Evolutionary conservation across 2,113 vertebrate species (phyloP), one percentile per base, ranked within the genome.

Genomic region (Neotoma lepida): DNA sequence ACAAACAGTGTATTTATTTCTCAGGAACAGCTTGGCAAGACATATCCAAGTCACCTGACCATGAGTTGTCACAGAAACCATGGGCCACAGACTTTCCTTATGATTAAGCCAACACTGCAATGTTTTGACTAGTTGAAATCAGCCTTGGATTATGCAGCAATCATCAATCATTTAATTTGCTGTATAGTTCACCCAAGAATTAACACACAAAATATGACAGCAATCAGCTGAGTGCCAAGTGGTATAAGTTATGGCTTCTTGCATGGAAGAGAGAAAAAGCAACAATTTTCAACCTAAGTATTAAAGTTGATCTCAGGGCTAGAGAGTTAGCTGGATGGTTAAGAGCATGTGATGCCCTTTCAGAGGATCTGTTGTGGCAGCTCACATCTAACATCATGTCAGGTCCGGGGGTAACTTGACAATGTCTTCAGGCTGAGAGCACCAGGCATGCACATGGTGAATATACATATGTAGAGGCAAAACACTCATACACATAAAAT

Each of bases 1-100:
- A 97, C 93, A 96, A 97, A 94, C 41, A 86, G 51, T 77, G 58
- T 17, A 30, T 96, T 97, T 98, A 90, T 97, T 97, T 91, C 91
- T 97, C 22, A 70, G 93, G 76, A 97, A 95, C 91, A 70, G 56
- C 71, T 93, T 96, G 82, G 64, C 97, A 97, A 80, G 97, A 97
- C 51, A 20, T 91, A 77, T 94, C 92, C 93, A 94, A 84, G 91
- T 97, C 91, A 64, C 58, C 77, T 95, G 96, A 97, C 94, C 90
- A 88, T 70, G 2, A 74, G 94, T 80, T 96, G 56, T 96, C 91
- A 88, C 88, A 96, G 93, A 97, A 96, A 94, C 94, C 74, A 87
- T 51, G 44, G 89, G 68, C 74, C 84, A 94, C 87, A 93, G 91
- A 88, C 54, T 94, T 92, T 87, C 91, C 9, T 73, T 92, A 17